Evolutionary conservation across 2,888 invertebrate genomes (phyloP).

Genomic region (Andrena chrysosceles): DNA sequence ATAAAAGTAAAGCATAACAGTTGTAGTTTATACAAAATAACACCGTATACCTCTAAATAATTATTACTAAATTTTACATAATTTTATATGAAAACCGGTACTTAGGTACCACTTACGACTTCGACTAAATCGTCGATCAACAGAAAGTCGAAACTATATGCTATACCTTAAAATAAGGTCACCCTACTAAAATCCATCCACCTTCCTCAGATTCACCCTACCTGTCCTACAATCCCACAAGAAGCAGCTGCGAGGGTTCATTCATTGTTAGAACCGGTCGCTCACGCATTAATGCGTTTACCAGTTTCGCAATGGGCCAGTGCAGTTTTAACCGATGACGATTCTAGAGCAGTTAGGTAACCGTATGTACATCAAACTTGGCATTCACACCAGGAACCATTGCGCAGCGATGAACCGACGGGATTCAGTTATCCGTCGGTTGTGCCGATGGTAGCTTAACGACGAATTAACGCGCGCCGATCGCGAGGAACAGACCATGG

Average conservation of each 20-base stretch:
- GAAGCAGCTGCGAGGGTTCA: not conserved
- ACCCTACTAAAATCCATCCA: too few species aligned
- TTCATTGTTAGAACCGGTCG: not conserved
- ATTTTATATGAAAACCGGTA: too few species aligned
- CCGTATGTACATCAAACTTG: conserved; percentile 48
- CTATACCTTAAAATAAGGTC: too few species aligned
- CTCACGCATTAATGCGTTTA: not conserved
- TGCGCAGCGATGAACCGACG: conserved; percentile 3
- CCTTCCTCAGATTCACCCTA: too few species aligned
- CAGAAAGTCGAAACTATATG: too few species aligned
- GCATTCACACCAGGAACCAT: conserved; percentile 34
- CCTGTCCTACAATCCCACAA: not conserved
- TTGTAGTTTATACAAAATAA: too few species aligned
- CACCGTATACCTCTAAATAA: too few species aligned
- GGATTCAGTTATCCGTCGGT: conserved; percentile 55
- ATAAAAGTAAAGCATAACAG: too few species aligned
- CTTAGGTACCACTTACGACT: too few species aligned
- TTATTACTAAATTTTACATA: too few species aligned
- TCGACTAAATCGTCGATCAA: too few species aligned
- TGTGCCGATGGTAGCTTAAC: conserved; percentile 48
- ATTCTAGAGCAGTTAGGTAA: conserved; percentile 71
- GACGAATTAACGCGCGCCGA: conserved; percentile 20
- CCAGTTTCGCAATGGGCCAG: conserved; percentile 57
- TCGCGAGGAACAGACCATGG: conserved; percentile 47
- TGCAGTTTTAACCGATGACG: conserved; percentile 74